A percentile compares a stretch with the other conserved stretches of the same genome.
Conservation (phyloP, 1,140 invertebrate genomes). For the Phenacoccus solenopsis region DNA sequence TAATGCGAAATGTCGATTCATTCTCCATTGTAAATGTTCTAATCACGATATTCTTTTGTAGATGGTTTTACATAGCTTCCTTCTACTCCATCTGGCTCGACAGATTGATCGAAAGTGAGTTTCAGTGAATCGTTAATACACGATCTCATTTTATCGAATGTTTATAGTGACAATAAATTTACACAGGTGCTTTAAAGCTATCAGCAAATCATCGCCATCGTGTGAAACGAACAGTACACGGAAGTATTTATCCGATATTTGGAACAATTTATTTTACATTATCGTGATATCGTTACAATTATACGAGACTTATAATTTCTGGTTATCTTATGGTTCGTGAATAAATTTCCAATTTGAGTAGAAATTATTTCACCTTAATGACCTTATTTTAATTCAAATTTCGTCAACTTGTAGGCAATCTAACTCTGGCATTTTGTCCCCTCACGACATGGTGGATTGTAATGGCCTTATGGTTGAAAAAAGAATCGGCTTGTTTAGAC, state of each 20-base stretch:
- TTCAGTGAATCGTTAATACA: not conserved
- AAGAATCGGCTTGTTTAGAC: not conserved
- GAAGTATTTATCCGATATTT: not conserved
- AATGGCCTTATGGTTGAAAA: constrained; percentile 4
- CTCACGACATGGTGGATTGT: not conserved
- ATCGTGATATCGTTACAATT: not conserved
- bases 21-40: not conserved
- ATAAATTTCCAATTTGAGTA: not conserved
- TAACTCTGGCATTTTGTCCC: not conserved
- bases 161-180: not conserved
- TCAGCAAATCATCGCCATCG: not conserved
- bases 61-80: not conserved
- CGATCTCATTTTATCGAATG: not conserved
- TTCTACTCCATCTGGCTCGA: not conserved
- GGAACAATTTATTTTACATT: not conserved
- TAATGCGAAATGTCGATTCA: not conserved
- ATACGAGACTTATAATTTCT: not conserved
- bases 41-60: no score
- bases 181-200: not conserved
- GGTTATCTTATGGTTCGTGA: not conserved
- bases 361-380: not conserved
- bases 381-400: not conserved
- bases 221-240: not conserved
- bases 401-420: not conserved
- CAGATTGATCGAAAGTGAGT: constrained; percentile 1